Evolutionary conservation across 92 coral and sea anemone species (phyloP), one percentile per base, ranked within the genome.

Genomic region (Bergia puertoricense): DNA sequence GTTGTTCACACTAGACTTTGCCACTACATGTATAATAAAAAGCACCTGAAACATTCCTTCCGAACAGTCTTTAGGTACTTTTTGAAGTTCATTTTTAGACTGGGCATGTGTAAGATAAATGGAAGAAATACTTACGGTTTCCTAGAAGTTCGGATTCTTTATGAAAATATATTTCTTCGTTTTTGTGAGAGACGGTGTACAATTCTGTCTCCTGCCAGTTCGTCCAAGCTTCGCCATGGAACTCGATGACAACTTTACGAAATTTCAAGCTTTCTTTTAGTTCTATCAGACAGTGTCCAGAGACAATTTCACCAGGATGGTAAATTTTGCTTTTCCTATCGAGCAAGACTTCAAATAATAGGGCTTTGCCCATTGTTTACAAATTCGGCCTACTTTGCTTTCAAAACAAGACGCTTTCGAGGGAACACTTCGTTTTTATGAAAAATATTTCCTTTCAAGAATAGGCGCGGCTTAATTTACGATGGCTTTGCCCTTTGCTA

Each of bases 141-240:
- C 96, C 93, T 44, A 93, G 82, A 8, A 95, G 92, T 40, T 93
- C 88, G 2, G 92, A 77, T 88, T 94, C 94, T 90, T 95, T 95
- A 89, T 95, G 95, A 62, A 95, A 93, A 84, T 93, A 93, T 45
- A 95, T 79, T 89, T 95, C 95, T 81, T 94, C 94, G 81, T 95
- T 94, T 89, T 93, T 95, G 71, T 95, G 98, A 0, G 96, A 85
- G 51, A 92, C 85, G 10, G 95, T 95, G 82, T 95, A 95, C 62
- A 91, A 56, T 36, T 95, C 94, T 41, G 90, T 93, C 54, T 95
- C 96, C 48, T 95, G 94, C 98, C 98, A 95, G 82, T 79, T 89
- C 2, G 98, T 95, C 90, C 94, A 91, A 9, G 98, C 93, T 75
- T 95, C 98, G 22, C 98, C 98, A 51, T 93, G 92, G 50, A 95